Percentiles rank a stretch among this genome's conserved stretches.
Conservation (phyloP, 2,797 vertebrate genomes). For the Myotis findleyi region DNA sequence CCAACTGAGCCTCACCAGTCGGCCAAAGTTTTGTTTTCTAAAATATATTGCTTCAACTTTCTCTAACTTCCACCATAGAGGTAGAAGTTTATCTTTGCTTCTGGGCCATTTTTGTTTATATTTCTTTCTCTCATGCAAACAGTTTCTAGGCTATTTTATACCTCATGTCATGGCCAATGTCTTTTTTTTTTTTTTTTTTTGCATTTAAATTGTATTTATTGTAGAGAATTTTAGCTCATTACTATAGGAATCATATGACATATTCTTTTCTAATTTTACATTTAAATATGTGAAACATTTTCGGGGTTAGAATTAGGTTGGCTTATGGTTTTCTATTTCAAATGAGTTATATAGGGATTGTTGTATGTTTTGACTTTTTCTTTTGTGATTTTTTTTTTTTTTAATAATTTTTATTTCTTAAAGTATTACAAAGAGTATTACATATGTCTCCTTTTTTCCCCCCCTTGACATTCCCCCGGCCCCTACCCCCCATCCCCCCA, state of each 20-base stretch:
- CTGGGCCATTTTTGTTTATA: not conserved
- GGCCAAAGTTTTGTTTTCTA: constrained; percentile 1
- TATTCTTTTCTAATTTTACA: not conserved
- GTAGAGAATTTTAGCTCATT: not conserved
- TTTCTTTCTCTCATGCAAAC: not conserved
- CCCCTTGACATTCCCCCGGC: too few species aligned
- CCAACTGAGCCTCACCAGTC: too few species aligned
- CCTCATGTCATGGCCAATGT: not conserved
- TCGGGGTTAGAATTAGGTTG: not conserved
- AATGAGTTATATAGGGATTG: not conserved
- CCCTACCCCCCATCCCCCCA: too few species aligned
- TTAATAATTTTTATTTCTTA: too few species aligned
- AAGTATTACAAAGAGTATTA: too few species aligned
- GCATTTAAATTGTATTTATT: not conserved
- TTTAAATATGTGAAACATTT: not conserved
- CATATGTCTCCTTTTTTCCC: too few species aligned
- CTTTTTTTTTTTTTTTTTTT: too few species aligned
- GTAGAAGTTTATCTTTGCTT: not conserved
- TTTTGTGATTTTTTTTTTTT: not conserved
- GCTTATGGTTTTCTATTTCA: not conserved
- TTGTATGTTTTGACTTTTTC: not conserved
- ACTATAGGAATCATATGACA: not conserved
- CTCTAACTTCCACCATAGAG: not conserved
- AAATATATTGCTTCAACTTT: not conserved
- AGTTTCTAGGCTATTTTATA: constrained; percentile 9